Percentiles rank a stretch among this genome's conserved stretches.
These are phyloP conservation scores for Sinodicranocentrus sp. DNA, from an alignment of 2,888 invertebrate genomes.

Conservation along the genomic window DNA sequence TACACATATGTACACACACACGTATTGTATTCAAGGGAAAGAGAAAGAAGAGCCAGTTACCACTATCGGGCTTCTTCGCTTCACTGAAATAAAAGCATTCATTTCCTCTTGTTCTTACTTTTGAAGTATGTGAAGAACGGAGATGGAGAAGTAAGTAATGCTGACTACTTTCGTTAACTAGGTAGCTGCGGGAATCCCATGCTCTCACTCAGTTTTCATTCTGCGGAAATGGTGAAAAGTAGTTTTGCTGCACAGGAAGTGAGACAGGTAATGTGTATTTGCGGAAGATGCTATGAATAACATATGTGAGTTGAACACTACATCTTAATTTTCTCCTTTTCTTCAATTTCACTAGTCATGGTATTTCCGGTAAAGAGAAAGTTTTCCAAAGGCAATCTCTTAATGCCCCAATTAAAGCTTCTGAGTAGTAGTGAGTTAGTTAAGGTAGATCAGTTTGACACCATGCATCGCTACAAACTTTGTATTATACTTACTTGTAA, in stretches of 20 bases:
- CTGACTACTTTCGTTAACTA: slow-evolving; percentile 20
- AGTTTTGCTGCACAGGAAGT: neutral
- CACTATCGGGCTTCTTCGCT: slow-evolving; percentile 34
- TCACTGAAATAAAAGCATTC: slow-evolving; percentile 23
- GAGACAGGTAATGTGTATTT: neutral
- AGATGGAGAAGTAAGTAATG: slow-evolving; percentile 23
- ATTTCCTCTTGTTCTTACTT: slow-evolving; percentile 41
- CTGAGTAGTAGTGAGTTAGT: no score
- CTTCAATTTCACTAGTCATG: no score
- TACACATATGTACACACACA: neutral
- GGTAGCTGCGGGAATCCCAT: neutral
- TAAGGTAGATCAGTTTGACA: no score
- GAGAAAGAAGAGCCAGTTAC: slow-evolving; percentile 8
- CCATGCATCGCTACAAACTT: no score
- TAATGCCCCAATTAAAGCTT: no score
- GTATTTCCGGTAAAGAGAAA: no score
- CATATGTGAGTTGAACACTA: no score
- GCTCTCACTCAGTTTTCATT: neutral
- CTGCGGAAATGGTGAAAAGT: slow-evolving; percentile 7
- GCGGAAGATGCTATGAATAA: no score
- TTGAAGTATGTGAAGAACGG: slow-evolving; percentile 6
- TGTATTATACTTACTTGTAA: no score
- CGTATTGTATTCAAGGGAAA: neutral
- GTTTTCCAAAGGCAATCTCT: no score
- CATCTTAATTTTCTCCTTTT: no score